Evolutionary conservation across 2,888 invertebrate species (phyloP), one percentile per base, ranked within the genome.

Genomic region (Andrena praecox): DNA sequence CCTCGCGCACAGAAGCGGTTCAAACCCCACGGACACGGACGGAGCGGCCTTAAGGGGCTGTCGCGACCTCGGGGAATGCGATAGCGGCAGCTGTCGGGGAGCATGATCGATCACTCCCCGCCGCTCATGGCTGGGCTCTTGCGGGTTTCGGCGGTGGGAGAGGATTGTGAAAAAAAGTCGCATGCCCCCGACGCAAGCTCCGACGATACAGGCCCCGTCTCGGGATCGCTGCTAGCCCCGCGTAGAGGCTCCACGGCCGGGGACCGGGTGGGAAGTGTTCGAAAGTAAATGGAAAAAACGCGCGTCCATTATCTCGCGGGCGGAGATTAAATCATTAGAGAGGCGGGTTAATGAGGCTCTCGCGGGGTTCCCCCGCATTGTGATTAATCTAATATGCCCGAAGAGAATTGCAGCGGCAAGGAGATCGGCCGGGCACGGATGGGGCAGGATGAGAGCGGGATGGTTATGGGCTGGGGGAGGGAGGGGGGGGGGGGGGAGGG

Each of bases 1-100:
- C 67, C 67, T 71, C 50, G 80, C 59, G 73, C 84, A 76, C 85
- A 79, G 87, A 81, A 87, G 87, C 82, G 74, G 67, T 77, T 67
- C 64, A 35, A 74, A 48, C 10, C n/a, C n/a, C 54, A 29, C 52
- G 42, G 35, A 74, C 50, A 66, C 68, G 27, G 59, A 71, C 59
- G 50, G 29, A 69, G 59, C 52, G n/a, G 31, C 35, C 52, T 85
- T 79, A 75, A 80, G 79, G 77, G 64, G 52, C 54, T 81, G 74
- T 82, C 79, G 80, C 73, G 80, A 87, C 80, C 68, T 54, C 71
- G 54, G 42, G 66, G 60, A 72, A 72, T 67, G 63, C 56, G 75
- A 75, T 74, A 81, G 63, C 63, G 69, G 62, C 20, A 76, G 35
- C 64, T 66, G 67, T 73, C 67, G n/a, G 7, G n/a, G 24, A 50